phyloP scores from a whole-genome alignment of 2,797 vertebrate genomes.

The Prunella strophiata region DNA sequence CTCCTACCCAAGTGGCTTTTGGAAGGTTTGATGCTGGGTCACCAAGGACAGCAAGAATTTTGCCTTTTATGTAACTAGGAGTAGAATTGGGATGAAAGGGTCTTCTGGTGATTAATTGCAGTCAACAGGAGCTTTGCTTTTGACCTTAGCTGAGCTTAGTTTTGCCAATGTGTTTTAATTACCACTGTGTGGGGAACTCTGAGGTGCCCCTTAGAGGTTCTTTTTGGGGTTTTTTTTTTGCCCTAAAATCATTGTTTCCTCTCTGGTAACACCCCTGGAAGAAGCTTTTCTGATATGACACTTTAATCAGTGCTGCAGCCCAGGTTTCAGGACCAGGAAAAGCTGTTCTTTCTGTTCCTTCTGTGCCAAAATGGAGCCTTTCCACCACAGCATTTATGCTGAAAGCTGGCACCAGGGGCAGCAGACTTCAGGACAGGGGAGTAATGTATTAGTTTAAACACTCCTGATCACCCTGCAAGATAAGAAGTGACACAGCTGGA shows the following conservation, averaged over 20 bases:
- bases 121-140: constrained; percentile 26
- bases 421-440: background rate
- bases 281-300: background rate
- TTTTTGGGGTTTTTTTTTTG: background rate
- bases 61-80: background rate
- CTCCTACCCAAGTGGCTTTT: background rate
- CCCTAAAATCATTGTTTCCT: background rate
- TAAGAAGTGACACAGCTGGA: background rate
- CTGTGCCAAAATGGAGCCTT: background rate
- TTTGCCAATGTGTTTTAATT: background rate
- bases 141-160: background rate
- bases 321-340: background rate
- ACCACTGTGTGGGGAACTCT: background rate
- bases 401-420: background rate
- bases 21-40: constrained; percentile 2
- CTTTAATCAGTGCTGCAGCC: background rate
- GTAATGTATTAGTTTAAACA: background rate
- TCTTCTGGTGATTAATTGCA: constrained; percentile 31
- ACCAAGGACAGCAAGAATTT: background rate
- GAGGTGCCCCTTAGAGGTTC: background rate
- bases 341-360: background rate
- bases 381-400: background rate
- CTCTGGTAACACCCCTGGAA: background rate
- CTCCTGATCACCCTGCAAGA: background rate
- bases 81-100: background rate